phyloP scores from a whole-genome alignment of 2,888 invertebrate genomes.

The Nomada goodeniana region DNA sequence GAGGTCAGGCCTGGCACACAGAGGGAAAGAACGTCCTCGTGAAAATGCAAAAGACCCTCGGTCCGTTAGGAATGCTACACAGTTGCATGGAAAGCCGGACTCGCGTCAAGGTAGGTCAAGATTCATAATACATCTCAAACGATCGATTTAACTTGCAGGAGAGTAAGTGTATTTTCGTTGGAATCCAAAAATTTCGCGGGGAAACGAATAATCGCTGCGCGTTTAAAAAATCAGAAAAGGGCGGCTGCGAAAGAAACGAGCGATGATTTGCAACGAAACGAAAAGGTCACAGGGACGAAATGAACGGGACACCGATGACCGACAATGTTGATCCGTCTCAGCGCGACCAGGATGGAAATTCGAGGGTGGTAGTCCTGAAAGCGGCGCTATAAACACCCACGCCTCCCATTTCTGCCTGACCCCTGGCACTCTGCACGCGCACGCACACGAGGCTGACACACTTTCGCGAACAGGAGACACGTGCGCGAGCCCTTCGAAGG shows the following conservation, averaged over 20 bases:
- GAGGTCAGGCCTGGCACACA: conserved; percentile 64
- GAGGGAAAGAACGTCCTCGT: conserved; percentile 85
- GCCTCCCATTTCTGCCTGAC: conserved; percentile 53
- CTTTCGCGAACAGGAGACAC: conserved; percentile 64
- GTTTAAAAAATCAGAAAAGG: not conserved
- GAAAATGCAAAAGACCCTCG: conserved; percentile 85
- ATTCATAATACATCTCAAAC: not conserved
- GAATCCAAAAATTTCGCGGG: not conserved
- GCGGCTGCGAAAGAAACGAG: not conserved
- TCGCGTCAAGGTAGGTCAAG: conserved; percentile 87
- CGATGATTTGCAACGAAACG: not conserved
- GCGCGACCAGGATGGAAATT: conserved; percentile 34
- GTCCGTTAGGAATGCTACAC: conserved; percentile 88
- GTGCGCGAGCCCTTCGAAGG: conserved; percentile 72
- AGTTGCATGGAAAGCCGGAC: conserved; percentile 87
- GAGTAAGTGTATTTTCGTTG: not conserved
- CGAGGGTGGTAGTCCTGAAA: conserved; percentile 57
- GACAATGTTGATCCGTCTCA: not conserved
- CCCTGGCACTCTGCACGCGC: conserved; percentile 51
- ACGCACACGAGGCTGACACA: conserved; percentile 68
- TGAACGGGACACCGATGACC: not conserved
- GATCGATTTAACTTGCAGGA: not conserved
- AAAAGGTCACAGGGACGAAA: not conserved
- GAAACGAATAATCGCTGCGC: not conserved
- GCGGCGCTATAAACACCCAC: conserved; percentile 56